Base-by-base conservation (phyloP, 2,888 invertebrate genomes). In the Trypoxylon attenuatum region DNA sequence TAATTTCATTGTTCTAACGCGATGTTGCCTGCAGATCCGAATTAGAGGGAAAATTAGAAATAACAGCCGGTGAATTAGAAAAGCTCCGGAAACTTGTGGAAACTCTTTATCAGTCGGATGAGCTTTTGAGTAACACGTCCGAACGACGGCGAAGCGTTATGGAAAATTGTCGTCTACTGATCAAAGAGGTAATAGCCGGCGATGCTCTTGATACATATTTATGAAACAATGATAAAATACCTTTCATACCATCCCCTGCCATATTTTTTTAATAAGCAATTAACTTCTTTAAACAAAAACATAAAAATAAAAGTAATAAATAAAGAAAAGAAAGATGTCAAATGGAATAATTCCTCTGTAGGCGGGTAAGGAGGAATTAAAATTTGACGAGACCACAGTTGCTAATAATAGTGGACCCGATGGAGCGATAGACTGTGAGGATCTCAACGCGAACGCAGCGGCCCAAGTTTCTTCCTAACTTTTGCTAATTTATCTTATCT, bases 11-110 rank as follows among this genome's bases (percentile, higher is more conserved):
- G 2, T 39, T 29, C n/a, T 27, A 50, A 15, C 3, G 21, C 15
- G 18, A 42, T 33, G 13, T 38, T 21, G 51, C 61, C 65, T 69
- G 5, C 63, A 86, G 86, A 65, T 77, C 77, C 27, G 83, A 83
- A 42, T 77, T 86, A 56, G 86, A 86, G 70, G 70, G 80, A 41
- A 84, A 84, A 66, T 65, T 86, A 62, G 84, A 84, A 43, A 74
- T 73, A 18, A 69, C 75, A 38, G 52, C 69, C 13, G 69, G 72
- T 13, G 84, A 86, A 64, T 61, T 80, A 27, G 78, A 78, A 2
- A 80, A 82, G 58, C 61, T 81, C 18, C 78, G 77, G 29, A 82
- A 82, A 65, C 73, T 75, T 46, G 67, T 77, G n/a, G 75, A 76
- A 27, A 75, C 46, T 53, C 62, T 76, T 51, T 75, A 78, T 47